Evolutionary conservation across 2,888 invertebrate genomes (phyloP).

Genomic region (Steinernema carpocapsae): DNA sequence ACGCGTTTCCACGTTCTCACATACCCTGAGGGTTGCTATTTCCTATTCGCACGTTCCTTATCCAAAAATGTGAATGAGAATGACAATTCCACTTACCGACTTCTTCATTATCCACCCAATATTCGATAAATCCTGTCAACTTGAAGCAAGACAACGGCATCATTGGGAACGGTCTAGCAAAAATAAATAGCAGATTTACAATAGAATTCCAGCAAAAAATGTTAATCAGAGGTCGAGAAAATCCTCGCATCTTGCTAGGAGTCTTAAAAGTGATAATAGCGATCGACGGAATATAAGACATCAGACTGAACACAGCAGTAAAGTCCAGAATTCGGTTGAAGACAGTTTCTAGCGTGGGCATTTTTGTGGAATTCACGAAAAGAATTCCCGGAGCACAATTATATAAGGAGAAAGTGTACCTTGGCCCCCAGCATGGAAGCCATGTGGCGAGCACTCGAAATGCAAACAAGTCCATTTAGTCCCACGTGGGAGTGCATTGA

Average conservation of each 20-base stretch:
- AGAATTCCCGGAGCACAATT: too few relatives aligned
- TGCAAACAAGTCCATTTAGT: too few relatives aligned
- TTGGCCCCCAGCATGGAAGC: too few relatives aligned
- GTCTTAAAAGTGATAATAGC: background rate
- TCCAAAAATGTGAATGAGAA: too few relatives aligned
- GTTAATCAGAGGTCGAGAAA: background rate
- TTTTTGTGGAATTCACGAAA: too few relatives aligned
- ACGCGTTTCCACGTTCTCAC: too few relatives aligned
- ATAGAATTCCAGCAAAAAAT: background rate
- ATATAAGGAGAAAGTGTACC: too few relatives aligned
- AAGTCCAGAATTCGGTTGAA: constrained; percentile 4
- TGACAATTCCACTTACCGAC: too few relatives aligned
- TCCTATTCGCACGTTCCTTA: too few relatives aligned
- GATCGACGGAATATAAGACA: background rate
- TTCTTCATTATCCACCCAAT: background rate
- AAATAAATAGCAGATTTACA: background rate
- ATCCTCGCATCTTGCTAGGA: background rate
- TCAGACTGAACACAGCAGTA: background rate
- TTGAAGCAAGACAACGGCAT: constrained; percentile 13
- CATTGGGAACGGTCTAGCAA: background rate
- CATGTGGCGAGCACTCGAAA: too few relatives aligned
- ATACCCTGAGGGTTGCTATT: too few relatives aligned
- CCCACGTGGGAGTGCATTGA: background rate
- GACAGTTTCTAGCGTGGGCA: background rate
- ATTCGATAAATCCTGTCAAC: background rate